Evolutionary conservation across 2,113 vertebrate species (phyloP).

Genomic region (Cyanistes caeruleus): DNA sequence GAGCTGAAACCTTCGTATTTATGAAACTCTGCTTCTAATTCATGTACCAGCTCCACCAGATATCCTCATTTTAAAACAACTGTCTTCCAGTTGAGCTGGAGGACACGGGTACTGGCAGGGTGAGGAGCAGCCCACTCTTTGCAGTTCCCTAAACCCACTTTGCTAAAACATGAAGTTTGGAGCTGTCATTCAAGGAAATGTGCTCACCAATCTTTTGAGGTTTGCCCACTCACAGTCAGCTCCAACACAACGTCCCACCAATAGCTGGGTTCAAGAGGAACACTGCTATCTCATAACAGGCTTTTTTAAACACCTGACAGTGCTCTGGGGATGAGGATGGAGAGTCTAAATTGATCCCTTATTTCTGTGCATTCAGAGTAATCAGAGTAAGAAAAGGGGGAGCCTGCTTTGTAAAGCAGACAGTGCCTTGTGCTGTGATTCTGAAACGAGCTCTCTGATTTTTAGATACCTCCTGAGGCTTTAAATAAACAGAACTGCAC

Average conservation of each 20-base stretch:
- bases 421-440: not conserved
- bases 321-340: not conserved
- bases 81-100: not conserved
- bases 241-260: not conserved
- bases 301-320: not conserved
- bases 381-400: not conserved
- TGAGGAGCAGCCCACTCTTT: not conserved
- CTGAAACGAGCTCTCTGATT: not conserved
- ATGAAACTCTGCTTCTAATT: not conserved
- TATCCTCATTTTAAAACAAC: not conserved
- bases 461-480: constrained; percentile 42
- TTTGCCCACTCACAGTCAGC: not conserved
- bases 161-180: not conserved
- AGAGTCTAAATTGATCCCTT: not conserved
- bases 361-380: not conserved
- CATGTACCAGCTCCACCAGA: not conserved
- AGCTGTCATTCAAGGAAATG: not conserved
- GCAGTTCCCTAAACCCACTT: not conserved
- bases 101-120: not conserved
- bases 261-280: not conserved
- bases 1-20: not conserved
- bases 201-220: not conserved
- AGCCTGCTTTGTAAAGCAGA: not conserved
- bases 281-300: not conserved
- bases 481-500: constrained; percentile 47